Conservation (phyloP, 2,113 vertebrate genomes). For the Saccopteryx bilineata region DNA sequence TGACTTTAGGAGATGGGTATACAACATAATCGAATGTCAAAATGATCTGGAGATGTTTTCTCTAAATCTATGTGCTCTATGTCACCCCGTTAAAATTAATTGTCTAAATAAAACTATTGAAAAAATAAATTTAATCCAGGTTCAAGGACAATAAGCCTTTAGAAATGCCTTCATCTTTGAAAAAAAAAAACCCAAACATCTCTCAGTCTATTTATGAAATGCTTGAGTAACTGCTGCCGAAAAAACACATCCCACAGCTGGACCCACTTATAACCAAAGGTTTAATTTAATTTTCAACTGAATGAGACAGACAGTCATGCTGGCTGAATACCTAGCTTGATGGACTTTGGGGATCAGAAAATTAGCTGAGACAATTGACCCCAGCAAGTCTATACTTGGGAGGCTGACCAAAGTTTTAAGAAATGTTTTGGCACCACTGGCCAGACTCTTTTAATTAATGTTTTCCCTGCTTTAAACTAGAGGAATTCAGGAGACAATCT, state of each 20-base stretch:
- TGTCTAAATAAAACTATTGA: too few species aligned
- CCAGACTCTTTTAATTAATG: conserved; percentile 7
- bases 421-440: conserved; percentile 6
- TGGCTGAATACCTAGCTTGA: conserved; percentile 38
- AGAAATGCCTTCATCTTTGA: conserved; percentile 26
- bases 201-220: conserved; percentile 45
- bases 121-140: background rate
- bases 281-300: conserved; percentile 69
- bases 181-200: conserved; percentile 47
- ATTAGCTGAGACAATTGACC: conserved; percentile 53
- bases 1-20: too few species aligned
- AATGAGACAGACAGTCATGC: background rate
- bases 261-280: conserved; percentile 59
- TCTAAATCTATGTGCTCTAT: too few species aligned
- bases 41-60: too few species aligned
- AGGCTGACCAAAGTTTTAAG: background rate
- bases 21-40: too few species aligned
- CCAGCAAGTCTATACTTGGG: background rate
- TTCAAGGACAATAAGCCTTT: conserved; percentile 41
- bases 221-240: conserved; percentile 40
- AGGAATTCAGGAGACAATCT: background rate
- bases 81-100: too few species aligned
- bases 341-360: background rate
- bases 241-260: conserved; percentile 53
- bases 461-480: conserved; percentile 10